Evolutionary conservation across 2,113 vertebrate genomes (phyloP), one percentile per base, ranked within the genome.

Genomic region (Poeciliopsis turrubarensis): DNA sequence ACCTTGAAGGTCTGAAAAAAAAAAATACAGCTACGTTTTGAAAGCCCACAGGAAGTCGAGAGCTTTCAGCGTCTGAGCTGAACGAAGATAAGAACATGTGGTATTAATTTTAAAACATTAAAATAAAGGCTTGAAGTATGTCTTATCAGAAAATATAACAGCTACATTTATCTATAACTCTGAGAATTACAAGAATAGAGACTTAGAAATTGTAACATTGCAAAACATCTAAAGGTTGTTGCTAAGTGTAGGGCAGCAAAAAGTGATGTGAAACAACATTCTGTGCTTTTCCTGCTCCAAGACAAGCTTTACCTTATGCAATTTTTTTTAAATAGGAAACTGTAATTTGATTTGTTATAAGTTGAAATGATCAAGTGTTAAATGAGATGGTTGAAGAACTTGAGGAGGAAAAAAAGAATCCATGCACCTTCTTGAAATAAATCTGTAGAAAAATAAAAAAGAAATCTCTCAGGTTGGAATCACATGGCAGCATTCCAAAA

Each of bases 401-500:
- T 41, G 3, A 41, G 14, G 3, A 41, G 14, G 4, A 41, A 41
- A 15, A 15, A 4, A 14, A 41, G 39, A 15, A 14, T 4, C 4
- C 14, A 41, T 41, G 14, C 4, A 47, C 17, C 5, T 47, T 47
- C 17, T 47, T 7, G 44, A 19, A 17, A 60, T 3, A 3, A 27
- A 3, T n/a, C 47, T 47, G 70, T 67, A 31, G 60, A 5, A 67
- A 73, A 64, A 68, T 8, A 22, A 32, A 27, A 27, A 32, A 65
- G 32, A 44, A 37, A 5, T 1, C 67, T 65, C 76, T 57, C 51
- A 34, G 0, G 44, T 17, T 14, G 73, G 65, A 87, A 71, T 79
- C 83, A 37, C 68, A 63, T 68, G 69, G 81, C 78, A 84, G 9
- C 68, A 73, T 74, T 51, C 65, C 15, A 41, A 32, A 60, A 65